These are phyloP conservation scores for Vulpes ferrilata DNA, from an alignment of 2,113 vertebrate genomes.

Conservation along the genomic window DNA sequence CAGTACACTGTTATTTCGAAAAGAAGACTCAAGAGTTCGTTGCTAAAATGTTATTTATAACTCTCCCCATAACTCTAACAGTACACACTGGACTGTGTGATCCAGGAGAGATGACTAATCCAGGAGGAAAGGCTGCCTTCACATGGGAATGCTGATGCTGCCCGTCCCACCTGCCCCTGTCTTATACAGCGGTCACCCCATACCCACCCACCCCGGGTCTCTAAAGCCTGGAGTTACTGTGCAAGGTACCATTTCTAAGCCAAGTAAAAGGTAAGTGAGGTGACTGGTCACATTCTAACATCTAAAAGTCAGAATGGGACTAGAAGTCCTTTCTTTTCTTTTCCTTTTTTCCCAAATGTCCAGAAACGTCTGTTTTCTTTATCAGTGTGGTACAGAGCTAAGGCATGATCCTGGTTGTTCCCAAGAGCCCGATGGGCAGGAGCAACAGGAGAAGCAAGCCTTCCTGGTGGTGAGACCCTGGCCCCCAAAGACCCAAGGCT, in stretches of 20 bases:
- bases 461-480: slow-evolving; percentile 65
- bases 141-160: no score
- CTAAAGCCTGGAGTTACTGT: not conserved
- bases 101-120: not conserved
- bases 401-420: not conserved
- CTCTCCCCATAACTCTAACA: not conserved
- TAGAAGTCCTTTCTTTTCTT: not conserved
- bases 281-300: not conserved
- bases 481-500: slow-evolving; percentile 91
- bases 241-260: not conserved
- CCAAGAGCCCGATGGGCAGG: not conserved
- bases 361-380: not conserved
- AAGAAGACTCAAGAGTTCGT: not conserved
- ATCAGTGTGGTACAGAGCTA: not conserved
- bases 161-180: not conserved
- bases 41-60: not conserved
- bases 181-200: not conserved
- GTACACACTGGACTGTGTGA: not conserved
- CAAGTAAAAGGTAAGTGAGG: not conserved
- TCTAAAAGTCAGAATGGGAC: not conserved
- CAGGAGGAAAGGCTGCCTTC: not conserved
- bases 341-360: not conserved
- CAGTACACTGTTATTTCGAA: not conserved
- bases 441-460: not conserved
- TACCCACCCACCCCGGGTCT: no score